Percentiles rank a stretch among this genome's conserved stretches.
phyloP scores from a whole-genome alignment of 1,140 invertebrate species.

The Drosophila navojoa region DNA sequence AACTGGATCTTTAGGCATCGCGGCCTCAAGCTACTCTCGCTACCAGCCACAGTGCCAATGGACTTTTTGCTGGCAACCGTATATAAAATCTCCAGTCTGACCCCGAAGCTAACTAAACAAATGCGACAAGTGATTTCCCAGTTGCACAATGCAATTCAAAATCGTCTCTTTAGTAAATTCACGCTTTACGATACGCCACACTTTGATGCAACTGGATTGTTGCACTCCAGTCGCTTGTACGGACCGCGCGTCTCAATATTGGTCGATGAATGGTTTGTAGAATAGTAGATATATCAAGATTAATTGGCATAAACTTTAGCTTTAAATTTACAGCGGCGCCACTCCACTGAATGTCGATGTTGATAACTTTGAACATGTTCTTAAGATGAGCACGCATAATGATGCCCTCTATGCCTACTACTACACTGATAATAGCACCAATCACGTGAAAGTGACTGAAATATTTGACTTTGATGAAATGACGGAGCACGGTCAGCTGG shows the following conservation, averaged over 20 bases:
- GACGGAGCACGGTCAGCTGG: slow-evolving; percentile 84
- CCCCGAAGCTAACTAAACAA: slow-evolving; percentile 75
- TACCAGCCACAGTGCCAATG: slow-evolving; percentile 93
- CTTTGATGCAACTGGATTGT: slow-evolving; percentile 76
- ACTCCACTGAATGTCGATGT: slow-evolving; percentile 44
- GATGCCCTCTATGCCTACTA: slow-evolving; percentile 95
- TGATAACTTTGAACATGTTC: slow-evolving; percentile 86
- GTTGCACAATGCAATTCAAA: slow-evolving; percentile 72
- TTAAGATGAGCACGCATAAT: slow-evolving; percentile 92
- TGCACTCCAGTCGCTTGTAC: slow-evolving; percentile 76
- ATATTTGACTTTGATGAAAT: slow-evolving; percentile 86
- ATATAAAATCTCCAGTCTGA: slow-evolving; percentile 82
- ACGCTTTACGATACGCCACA: slow-evolving; percentile 79
- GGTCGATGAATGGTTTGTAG: slow-evolving; percentile 74
- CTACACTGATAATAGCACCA: slow-evolving; percentile 92
- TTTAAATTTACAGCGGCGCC: slow-evolving; percentile 52
- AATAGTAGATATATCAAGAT: slow-evolving; percentile 54
- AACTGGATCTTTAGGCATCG: slow-evolving; percentile 95
- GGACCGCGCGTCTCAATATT: slow-evolving; percentile 79
- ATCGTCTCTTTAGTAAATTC: slow-evolving; percentile 73
- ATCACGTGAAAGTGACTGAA: slow-evolving; percentile 93
- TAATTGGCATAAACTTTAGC: background rate
- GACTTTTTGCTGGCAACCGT: slow-evolving; percentile 93
- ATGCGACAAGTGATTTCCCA: slow-evolving; percentile 70
- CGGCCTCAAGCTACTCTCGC: slow-evolving; percentile 91